Base-by-base conservation (phyloP, 2,113 vertebrate genomes). In the Phocoena phocoena region DNA sequence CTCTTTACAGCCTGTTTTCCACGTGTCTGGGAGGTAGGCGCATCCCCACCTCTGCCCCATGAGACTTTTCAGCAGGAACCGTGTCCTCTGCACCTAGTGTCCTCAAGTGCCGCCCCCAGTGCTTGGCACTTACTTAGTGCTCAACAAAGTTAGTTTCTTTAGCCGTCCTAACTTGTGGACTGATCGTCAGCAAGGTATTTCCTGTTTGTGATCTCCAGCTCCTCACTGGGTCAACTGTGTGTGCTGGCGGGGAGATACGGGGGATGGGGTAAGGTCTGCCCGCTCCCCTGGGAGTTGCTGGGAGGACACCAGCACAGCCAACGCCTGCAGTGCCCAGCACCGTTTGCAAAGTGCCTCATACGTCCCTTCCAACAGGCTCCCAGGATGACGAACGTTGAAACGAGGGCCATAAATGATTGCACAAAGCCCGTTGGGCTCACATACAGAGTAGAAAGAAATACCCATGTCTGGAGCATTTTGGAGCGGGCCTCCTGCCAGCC, bases 271-370 rank as follows among this genome's bases (percentile, higher is more conserved):
- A 5, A 7, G 8, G 5, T 38, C 44, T 23, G 9, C 50, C 18
- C 44, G 68, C 33, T 74, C 17, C 23, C 31, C 17, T 5, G 26
- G 25, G 67, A 9, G 6, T 0, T 31, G 11, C 55, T 21, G 4
- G n/a, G 6, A 36, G 26, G 44, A 25, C 4, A 0, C 13, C 3
- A 17, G 20, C n/a, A 36, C 2, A 5, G 31, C 83, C 41, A 36
- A 33, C 4, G 10, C 7, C 3, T 0, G 15, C 65, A 31, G 38
- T 0, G 1, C 25, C 3, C 0, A 5, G 33, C 1, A 6, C 15
- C 36, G 0, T 60, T 31, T 44, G 13, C 33, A 31, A 28, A 83
- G 17, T 3, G 20, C 63, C 60, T 41, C 17, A 0, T 3, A 20
- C 23, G 2, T 31, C 53, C 31, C 63, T 84, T 47, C 33, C 58